Conservation (phyloP, 2,888 invertebrate genomes). For the Tenthredo distinguenda region DNA sequence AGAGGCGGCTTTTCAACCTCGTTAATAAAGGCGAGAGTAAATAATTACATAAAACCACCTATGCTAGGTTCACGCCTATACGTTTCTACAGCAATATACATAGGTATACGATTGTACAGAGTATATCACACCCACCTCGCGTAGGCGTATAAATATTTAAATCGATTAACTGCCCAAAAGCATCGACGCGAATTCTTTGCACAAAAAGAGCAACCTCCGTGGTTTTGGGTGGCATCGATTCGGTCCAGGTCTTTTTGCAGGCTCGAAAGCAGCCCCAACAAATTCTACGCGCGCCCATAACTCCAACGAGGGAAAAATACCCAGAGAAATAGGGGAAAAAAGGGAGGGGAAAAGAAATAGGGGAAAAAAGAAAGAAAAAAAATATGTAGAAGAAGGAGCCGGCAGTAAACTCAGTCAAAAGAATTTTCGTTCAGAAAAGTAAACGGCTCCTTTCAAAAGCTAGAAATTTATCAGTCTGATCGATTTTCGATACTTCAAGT, state of each 20-base stretch:
- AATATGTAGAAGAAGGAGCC: neutral
- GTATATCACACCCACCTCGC: neutral
- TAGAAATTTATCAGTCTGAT: neutral
- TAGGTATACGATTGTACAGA: neutral
- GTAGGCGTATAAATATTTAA: neutral
- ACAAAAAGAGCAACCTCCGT: neutral
- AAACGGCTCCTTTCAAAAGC: neutral
- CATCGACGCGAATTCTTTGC: neutral
- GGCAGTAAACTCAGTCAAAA: neutral
- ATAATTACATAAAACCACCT: neutral
- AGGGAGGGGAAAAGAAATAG: neutral
- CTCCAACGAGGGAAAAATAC: constrained; percentile 35
- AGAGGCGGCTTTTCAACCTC: neutral
- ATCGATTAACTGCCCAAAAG: constrained; percentile 40
- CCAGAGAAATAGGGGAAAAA: constrained; percentile 51
- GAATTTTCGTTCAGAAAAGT: neutral
- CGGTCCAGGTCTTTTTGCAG: constrained; percentile 21
- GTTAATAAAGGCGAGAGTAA: neutral
- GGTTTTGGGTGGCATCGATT: constrained; percentile 36
- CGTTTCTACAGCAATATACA: neutral
- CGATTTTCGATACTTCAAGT: neutral
- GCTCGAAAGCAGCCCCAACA: constrained; percentile 29
- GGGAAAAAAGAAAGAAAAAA: neutral
- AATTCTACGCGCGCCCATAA: constrained; percentile 11
- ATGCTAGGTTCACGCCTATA: neutral